Conservation (phyloP, 2,113 vertebrate species). For the Scatophagus argus region DNA sequence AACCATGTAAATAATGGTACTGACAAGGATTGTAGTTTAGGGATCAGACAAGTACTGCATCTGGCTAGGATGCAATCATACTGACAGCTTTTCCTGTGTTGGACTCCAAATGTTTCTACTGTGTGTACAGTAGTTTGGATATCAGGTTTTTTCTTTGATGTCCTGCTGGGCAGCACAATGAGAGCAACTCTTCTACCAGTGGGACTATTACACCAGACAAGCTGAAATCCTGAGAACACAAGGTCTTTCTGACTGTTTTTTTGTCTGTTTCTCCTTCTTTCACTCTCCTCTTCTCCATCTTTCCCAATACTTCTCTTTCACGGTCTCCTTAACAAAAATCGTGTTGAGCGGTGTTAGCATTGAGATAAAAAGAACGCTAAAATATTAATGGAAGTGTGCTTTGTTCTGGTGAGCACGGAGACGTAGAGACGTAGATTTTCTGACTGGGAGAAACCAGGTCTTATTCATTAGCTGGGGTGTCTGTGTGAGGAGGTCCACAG, state of each 20-base stretch:
- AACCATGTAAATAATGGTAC: conserved; percentile 57
- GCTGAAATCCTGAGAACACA: conserved; percentile 72
- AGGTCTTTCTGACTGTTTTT: conserved; percentile 60
- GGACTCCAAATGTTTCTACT: conserved; percentile 53
- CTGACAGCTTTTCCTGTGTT: conserved; percentile 56
- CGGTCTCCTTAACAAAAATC: conserved; percentile 80
- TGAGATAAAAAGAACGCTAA: conserved; percentile 93
- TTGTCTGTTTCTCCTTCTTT: conserved; percentile 57
- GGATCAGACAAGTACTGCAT: conserved; percentile 37
- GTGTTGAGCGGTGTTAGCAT: conserved; percentile 90
- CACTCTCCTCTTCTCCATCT: conserved; percentile 50
- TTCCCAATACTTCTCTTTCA: conserved; percentile 70
- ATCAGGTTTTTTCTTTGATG: conserved; percentile 63
- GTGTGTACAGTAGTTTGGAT: conserved; percentile 63
- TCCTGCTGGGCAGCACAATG: conserved; percentile 64
- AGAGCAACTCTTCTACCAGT: conserved; percentile 59
- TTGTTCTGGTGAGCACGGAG: conserved; percentile 91
- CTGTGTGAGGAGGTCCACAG: conserved; percentile 88
- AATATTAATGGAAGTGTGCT: conserved; percentile 95
- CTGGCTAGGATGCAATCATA: conserved; percentile 31
- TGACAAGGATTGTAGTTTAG: conserved; percentile 45
- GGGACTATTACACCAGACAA: conserved; percentile 73
- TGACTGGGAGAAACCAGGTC: conserved; percentile 88
- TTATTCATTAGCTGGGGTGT: conserved; percentile 94
- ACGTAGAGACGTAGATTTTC: conserved; percentile 85